A percentile compares a stretch with the other conserved stretches of the same genome.
Conservation (phyloP, 2,888 invertebrate species). For the Xylota segnis region DNA sequence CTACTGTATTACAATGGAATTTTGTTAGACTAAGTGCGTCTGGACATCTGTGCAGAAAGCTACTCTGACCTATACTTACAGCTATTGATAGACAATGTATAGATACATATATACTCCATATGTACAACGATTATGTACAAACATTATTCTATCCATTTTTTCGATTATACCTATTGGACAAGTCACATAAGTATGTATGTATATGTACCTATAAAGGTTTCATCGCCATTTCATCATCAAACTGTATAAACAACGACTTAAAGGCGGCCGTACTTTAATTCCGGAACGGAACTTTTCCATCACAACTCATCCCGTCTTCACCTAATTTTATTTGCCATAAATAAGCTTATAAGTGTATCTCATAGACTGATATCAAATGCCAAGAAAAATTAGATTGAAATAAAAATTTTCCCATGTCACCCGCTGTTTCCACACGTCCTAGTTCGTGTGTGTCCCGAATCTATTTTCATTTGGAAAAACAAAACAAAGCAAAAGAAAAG, state of each 20-base stretch:
- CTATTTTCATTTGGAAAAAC: slow-evolving; percentile 11
- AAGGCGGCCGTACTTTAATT: background rate
- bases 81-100: too few species aligned
- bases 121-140: too few species aligned
- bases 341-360: slow-evolving; percentile 21
- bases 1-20: too few species aligned
- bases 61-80: too few species aligned
- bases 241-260: background rate
- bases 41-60: too few species aligned
- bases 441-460: slow-evolving; percentile 16
- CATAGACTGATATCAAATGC: slow-evolving; percentile 30
- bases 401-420: slow-evolving; percentile 3
- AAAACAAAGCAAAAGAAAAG: background rate
- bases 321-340: slow-evolving; percentile 16
- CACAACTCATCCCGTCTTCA: slow-evolving; percentile 6
- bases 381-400: slow-evolving; percentile 46
- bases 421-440: slow-evolving; percentile 18
- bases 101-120: too few species aligned
- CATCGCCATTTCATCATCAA: slow-evolving; percentile 9
- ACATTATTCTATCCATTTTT: too few species aligned
- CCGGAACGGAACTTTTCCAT: too few species aligned
- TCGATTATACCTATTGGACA: too few species aligned
- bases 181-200: too few species aligned
- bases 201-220: too few species aligned
- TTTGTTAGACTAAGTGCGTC: too few species aligned